Evolutionary conservation across 2,113 vertebrate species (phyloP).

Genomic region (Marmota flaviventris): DNA sequence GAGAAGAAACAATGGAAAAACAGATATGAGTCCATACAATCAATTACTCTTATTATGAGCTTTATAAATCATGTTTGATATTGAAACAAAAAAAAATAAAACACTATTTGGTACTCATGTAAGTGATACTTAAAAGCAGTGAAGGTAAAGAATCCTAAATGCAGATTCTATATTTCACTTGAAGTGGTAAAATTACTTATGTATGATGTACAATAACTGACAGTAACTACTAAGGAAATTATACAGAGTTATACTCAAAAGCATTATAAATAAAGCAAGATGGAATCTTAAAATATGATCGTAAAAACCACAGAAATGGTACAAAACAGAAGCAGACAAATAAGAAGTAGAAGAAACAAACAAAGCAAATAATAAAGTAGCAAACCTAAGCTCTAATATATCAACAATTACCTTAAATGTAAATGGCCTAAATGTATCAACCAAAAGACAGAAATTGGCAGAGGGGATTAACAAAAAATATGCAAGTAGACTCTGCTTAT

Average conservation of each 20-base stretch:
- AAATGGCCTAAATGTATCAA: not conserved
- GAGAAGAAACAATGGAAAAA: not conserved
- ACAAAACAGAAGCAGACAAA: conserved; percentile 8
- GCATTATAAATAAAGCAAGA: not conserved
- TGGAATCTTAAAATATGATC: not conserved
- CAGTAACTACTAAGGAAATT: not conserved
- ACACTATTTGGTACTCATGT: not conserved
- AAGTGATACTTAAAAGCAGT: not conserved
- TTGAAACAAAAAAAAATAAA: not conserved
- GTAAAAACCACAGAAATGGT: not conserved
- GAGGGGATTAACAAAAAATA: not conserved
- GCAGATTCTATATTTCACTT: not conserved
- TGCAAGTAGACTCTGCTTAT: not conserved
- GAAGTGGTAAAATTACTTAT: not conserved
- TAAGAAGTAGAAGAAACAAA: not conserved
- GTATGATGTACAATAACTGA: not conserved
- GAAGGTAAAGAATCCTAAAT: not conserved
- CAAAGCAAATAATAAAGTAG: not conserved
- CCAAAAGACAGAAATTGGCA: not conserved
- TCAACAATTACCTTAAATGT: not conserved
- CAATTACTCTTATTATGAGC: not conserved
- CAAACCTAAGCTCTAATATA: not conserved
- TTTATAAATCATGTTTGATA: not conserved
- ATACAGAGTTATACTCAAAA: not conserved
- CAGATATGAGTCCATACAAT: not conserved